phyloP scores from a whole-genome alignment of 1,140 invertebrate species.

The Temnothorax nylanderi region DNA sequence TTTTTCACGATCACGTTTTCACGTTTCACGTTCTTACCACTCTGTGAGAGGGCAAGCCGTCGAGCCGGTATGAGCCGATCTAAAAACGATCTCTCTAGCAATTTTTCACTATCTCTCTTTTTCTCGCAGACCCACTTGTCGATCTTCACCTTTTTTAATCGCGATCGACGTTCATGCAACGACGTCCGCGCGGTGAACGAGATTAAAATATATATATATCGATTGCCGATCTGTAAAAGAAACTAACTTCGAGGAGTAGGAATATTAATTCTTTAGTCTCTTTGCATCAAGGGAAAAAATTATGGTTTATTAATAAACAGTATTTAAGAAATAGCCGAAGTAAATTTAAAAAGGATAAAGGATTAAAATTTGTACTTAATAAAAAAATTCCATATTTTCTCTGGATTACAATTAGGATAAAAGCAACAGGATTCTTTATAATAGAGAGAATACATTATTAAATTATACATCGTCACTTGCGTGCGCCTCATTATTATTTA shows the following conservation, averaged over 20 bases:
- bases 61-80: conserved; percentile 83
- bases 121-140: conserved; percentile 66
- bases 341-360: neutral
- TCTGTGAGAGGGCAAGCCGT: conserved; percentile 81
- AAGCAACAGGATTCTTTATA: neutral
- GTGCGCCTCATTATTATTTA: neutral
- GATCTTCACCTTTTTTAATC: conserved; percentile 55
- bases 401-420: neutral
- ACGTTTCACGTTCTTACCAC: conserved; percentile 82
- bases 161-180: conserved; percentile 68
- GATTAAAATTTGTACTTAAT: neutral
- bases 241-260: neutral
- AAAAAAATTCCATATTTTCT: neutral
- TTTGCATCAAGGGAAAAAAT: neutral
- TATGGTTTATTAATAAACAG: neutral
- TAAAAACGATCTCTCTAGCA: conserved; percentile 78
- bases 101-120: conserved; percentile 61
- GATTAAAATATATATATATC: neutral
- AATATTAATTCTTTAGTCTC: neutral
- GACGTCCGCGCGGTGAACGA: conserved; percentile 29
- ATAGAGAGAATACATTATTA: neutral
- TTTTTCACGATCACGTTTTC: conserved; percentile 83
- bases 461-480: neutral
- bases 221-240: neutral
- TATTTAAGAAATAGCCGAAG: neutral